Evolutionary conservation across 92 coral and sea anemone species (phyloP).

Genomic region (Porites rus): DNA sequence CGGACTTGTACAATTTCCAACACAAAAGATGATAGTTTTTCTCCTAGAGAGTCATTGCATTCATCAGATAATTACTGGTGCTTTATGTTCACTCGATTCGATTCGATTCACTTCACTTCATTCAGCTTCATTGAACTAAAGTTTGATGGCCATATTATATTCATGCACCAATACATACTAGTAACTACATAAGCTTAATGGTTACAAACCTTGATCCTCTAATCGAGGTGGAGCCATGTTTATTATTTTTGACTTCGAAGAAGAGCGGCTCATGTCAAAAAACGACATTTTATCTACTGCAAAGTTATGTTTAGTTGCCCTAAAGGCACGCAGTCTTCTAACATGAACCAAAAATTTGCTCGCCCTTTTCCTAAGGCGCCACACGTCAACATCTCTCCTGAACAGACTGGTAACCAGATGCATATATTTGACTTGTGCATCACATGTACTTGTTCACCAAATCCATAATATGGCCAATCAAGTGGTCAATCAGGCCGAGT

Average conservation of each 20-base stretch:
- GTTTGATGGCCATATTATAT: background rate
- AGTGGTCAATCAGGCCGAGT: background rate
- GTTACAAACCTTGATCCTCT: slow-evolving; percentile 27
- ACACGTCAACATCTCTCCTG: too few relatives aligned
- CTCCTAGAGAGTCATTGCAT: too few relatives aligned
- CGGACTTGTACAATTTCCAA: too few relatives aligned
- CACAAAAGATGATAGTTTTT: too few relatives aligned
- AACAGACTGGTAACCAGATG: background rate
- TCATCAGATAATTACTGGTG: too few relatives aligned
- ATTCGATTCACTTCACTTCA: too few relatives aligned
- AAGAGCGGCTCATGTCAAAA: background rate
- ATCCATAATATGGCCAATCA: background rate
- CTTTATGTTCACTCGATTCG: too few relatives aligned
- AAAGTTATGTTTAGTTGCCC: background rate
- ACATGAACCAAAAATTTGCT: too few relatives aligned
- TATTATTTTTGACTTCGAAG: background rate
- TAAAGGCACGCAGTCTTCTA: background rate
- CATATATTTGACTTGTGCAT: background rate
- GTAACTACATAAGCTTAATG: background rate
- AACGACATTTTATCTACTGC: too few relatives aligned
- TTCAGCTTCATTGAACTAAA: background rate
- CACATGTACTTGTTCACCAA: background rate
- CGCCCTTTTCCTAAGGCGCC: background rate
- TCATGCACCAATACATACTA: background rate
- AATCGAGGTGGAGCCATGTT: slow-evolving; percentile 22